Base-by-base conservation (phyloP, 1,140 invertebrate genomes). In the Drosophila orena region DNA sequence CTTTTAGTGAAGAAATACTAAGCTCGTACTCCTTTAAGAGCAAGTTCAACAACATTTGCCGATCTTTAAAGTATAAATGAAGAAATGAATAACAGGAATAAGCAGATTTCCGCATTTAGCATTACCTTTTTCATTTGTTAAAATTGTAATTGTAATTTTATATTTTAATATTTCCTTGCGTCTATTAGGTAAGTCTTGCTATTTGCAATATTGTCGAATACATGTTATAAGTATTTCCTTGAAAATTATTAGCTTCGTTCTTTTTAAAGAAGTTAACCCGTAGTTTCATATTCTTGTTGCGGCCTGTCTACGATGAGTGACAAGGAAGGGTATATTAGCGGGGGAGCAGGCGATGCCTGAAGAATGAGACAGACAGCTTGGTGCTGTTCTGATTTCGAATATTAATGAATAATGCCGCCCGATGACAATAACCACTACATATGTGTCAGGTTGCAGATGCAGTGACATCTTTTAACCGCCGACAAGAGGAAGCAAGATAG, bases 381-480 rank as follows among this genome's bases (percentile, higher is more conserved):
- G 59, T 46, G 64, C 64, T 68, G 64, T 43, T 64, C 70, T 40
- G 40, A 65, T 75, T 75, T 75, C 46, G 35, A 44, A 27, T 35
- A 61, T 64, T 68, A 68, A 64, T 65, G 64, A 68, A 64, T 68
- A 52, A 37, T 24, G 64, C 56, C 56, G 43, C 14, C 56, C 15
- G 49, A 35, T 68, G 58, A 66, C 58, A 50, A 46, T 38, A 37
- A 27, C n/a, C 30, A 47, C 27, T 34, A 47, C 34, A 81, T 71
- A 58, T 81, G 70, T 78, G 74, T 78, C 77, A 77, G 78, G 69
- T 70, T 79, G 79, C 54, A 68, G 69, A 53, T 56, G 57, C 47
- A 79, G 76, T 68, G 78, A 88, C 88, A 86, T 81, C 83, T 88
- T 58, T 40, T 24, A 75, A 74, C 65, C 58, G 50, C 52, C 38